Evolutionary conservation across 1,140 invertebrate species (phyloP), one percentile per base, ranked within the genome.

Genomic region (Hypothenemus hampei): DNA sequence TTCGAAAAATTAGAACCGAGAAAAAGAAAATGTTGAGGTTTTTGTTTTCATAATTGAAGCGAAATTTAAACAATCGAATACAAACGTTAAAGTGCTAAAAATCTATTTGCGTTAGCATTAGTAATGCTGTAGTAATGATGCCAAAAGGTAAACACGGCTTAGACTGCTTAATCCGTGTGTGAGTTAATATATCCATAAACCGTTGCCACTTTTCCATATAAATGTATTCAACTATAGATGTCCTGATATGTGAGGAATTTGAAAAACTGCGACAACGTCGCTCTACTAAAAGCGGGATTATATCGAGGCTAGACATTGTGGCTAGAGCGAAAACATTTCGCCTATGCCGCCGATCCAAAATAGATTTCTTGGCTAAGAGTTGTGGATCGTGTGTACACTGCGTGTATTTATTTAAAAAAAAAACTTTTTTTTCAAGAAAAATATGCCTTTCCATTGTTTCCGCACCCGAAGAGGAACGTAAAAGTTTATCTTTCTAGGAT

Each of bases 71-170:
- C n/a, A n/a, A n/a, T n/a, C n/a, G n/a, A n/a, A n/a, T n/a, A n/a
- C n/a, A n/a, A n/a, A n/a, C n/a, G n/a, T 31, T 26, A 40, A 35
- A 19, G 10, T 37, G 19, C 20, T 18, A 39, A 39, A 24, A 16
- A 41, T 41, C 47, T 57, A 57, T 57, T 57, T 50, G 29, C 40
- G 55, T 33, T 37, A 33, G 36, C 50, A 44, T 57, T 49, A 57
- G 46, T 57, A 57, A 57, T 45, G 37, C n/a, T n/a, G n/a, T 40
- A 51, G 39, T 49, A 57, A 50, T 51, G 55, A 44, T 57, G 55
- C 47, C 55, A 57, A 50, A 57, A 43, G 47, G 47, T 57, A 57
- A 49, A 49, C 35, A 49, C 22, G 43, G 24, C n/a, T 6, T 26
- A 23, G 26, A 31, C 8, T 31, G 13, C 10, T 31, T 31, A 31